Evolutionary conservation across 92 coral and sea anemone genomes (phyloP).

Genomic region (Porites divaricata): DNA sequence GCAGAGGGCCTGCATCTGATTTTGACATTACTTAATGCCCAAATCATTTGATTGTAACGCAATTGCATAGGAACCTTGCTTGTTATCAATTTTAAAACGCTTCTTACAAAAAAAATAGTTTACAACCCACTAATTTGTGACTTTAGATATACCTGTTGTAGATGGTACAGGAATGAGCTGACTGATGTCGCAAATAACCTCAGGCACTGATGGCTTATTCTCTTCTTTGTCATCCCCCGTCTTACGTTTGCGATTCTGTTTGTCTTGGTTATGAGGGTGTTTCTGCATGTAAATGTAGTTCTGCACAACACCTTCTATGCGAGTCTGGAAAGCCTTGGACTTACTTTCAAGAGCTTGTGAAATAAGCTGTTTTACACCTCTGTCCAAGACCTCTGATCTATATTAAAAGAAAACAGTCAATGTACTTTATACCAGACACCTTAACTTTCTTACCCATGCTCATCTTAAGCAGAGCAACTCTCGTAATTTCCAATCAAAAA

Average conservation of each 20-base stretch:
- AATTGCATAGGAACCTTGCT: no score
- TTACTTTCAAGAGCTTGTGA: slow-evolving; percentile 86
- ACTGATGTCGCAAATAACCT: slow-evolving; percentile 40
- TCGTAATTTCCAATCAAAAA: no score
- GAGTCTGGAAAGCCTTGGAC: slow-evolving; percentile 80
- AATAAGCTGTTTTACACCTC: slow-evolving; percentile 89
- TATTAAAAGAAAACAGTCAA: background rate
- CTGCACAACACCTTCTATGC: slow-evolving; percentile 94
- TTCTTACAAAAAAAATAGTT: no score
- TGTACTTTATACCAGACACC: background rate
- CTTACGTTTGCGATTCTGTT: slow-evolving; percentile 38
- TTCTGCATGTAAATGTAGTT: slow-evolving; percentile 79
- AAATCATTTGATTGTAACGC: no score
- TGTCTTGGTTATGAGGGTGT: slow-evolving; percentile 47
- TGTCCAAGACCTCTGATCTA: slow-evolving; percentile 91
- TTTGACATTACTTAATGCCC: no score
- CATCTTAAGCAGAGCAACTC: no score
- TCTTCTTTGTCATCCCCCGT: slow-evolving; percentile 43
- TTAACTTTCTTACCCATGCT: no score
- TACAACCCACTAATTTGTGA: no score
- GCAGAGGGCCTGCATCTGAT: no score
- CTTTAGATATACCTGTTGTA: background rate
- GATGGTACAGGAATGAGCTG: slow-evolving; percentile 60
- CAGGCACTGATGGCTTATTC: slow-evolving; percentile 32
- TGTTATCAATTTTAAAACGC: no score